phyloP scores from a whole-genome alignment of 2,797 vertebrate genomes.

The Triplophysa bombifrons region DNA sequence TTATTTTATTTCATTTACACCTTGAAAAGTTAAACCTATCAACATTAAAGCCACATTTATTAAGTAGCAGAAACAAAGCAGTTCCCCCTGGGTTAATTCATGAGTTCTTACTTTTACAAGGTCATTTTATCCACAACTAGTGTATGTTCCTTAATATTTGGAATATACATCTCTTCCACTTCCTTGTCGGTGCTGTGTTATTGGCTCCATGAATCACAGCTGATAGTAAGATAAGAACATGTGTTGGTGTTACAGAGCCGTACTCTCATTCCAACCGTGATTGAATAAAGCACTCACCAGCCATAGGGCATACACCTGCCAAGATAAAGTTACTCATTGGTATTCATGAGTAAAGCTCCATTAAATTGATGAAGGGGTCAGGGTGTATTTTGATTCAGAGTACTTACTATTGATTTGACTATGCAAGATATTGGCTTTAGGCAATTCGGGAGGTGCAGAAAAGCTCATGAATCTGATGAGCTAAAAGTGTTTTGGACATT shows the following conservation, averaged over 20 bases:
- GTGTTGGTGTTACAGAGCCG: not conserved
- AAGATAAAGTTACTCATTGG: not conserved
- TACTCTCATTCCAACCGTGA: not conserved
- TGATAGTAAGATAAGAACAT: no score
- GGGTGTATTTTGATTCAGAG: not conserved
- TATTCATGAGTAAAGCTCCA: not conserved
- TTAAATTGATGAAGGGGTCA: slow-evolving; percentile 2
- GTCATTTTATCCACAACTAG: not conserved
- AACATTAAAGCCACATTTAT: no score
- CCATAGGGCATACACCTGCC: not conserved
- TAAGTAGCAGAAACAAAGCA: no score
- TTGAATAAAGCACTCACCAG: not conserved
- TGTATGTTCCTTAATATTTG: no score
- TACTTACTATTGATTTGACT: slow-evolving; percentile 5
- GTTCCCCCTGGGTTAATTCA: no score
- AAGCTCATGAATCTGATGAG: not conserved
- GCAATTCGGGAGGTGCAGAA: not conserved
- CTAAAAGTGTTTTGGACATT: not conserved
- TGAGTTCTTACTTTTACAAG: no score
- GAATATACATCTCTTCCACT: no score
- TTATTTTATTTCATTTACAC: no score
- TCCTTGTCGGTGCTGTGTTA: no score
- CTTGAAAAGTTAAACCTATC: no score
- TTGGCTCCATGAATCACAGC: no score
- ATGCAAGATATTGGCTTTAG: not conserved